Percentiles rank a stretch among this genome's conserved stretches.
These are phyloP conservation scores for Trachurus trachurus DNA, from an alignment of 2,797 vertebrate species.

Conservation along the genomic window DNA sequence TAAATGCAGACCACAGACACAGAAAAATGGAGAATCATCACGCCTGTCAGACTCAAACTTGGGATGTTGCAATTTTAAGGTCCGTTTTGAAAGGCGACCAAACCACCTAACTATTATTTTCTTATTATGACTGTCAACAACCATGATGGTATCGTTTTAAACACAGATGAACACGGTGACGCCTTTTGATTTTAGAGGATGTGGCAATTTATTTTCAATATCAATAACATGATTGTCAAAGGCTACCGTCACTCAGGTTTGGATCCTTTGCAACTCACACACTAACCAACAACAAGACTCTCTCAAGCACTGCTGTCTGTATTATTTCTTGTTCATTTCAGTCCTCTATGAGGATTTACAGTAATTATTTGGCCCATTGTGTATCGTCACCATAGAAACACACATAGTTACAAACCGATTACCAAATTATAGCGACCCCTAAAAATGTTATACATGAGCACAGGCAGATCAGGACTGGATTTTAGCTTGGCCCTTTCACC, in stretches of 20 bases:
- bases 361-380: constrained; percentile 2
- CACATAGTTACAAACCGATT: constrained; percentile 5
- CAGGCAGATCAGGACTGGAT: background rate
- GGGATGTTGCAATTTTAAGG: background rate
- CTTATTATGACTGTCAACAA: background rate
- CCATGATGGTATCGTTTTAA: background rate
- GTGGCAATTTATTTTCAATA: background rate
- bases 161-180: background rate
- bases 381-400: constrained; percentile 39
- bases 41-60: background rate
- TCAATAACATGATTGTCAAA: no score
- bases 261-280: background rate
- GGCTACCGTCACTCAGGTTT: background rate
- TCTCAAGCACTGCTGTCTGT: background rate
- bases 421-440: background rate
- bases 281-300: background rate
- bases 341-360: background rate
- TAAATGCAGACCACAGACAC: background rate
- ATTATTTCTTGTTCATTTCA: no score
- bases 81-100: background rate
- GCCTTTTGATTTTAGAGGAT: background rate
- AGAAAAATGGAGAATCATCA: background rate
- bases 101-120: background rate
- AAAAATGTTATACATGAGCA: constrained; percentile 2
- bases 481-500: background rate